Base-by-base conservation (phyloP, 2,888 invertebrate genomes). In the Conistra vaccinii region DNA sequence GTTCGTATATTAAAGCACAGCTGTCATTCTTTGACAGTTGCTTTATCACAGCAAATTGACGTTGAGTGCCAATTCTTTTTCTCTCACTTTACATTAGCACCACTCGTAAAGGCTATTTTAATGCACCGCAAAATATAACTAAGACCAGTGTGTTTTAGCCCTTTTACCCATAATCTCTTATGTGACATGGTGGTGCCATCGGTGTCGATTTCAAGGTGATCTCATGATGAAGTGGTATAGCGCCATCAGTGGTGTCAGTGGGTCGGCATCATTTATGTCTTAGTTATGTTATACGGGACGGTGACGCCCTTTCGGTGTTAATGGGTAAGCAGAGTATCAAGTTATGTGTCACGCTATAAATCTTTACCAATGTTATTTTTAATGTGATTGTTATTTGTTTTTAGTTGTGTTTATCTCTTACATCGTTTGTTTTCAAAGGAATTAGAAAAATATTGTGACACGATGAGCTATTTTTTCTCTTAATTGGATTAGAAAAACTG, bases 191-290 rank as follows among this genome's bases (percentile, higher is more conserved):
- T 75, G 48, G 70, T 61, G 60, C 63, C 77, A 76, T 62, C 70
- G 72, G 73, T 83, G 57, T 81, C 45, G 5, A 26, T 68, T 81
- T 81, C 85, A 85, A 83, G 83, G 83, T 78, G 73, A 73, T 29
- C 17, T 51, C 51, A 81, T 81, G 71, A 81, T 81, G 68, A 67
- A 78, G 82, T 72, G 85, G 69, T 85, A 70, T 65, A 48, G 72
- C 65, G 42, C 60, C 69, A 32, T 32, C 32, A 20, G 17, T 20
- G 63, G 3, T n/a, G n/a, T n/a, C n/a, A n/a, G n/a, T n/a, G n/a
- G n/a, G n/a, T n/a, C n/a, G 45, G 45, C 45, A 73, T 76, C 61
- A 42, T 32, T 66, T 76, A 71, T 51, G 61, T 69, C 62, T 79
- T 65, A 42, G 55, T 65, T 68, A 35, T 26, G 14, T 9, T 61